A percentile compares a stretch with the other conserved stretches of the same genome.
These are phyloP conservation scores for Schizopygopsis pylzovi DNA, from an alignment of 2,797 vertebrate species.

Conservation along the genomic window DNA sequence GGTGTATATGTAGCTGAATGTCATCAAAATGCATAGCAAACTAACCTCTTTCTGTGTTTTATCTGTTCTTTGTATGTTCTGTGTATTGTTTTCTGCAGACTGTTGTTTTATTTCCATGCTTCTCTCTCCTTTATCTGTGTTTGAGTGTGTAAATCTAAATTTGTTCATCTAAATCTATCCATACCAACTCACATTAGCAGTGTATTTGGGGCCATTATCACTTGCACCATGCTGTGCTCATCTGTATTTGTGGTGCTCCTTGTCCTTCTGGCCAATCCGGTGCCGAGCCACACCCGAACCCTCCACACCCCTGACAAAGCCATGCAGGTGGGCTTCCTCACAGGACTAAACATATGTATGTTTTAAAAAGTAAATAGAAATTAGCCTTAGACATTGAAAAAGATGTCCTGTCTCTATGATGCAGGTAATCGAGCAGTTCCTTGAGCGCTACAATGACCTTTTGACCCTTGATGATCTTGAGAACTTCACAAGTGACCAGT, in stretches of 20 bases:
- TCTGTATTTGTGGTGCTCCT: constrained; percentile 75
- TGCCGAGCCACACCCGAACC: constrained; percentile 74
- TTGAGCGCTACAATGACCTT: constrained; percentile 82
- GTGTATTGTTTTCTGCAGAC: constrained; percentile 4
- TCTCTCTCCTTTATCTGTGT: not conserved
- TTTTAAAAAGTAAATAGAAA: not conserved
- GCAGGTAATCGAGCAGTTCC: constrained; percentile 81
- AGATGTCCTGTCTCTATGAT: constrained; percentile 19
- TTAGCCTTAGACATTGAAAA: not conserved
- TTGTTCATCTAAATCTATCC: constrained; percentile 13
- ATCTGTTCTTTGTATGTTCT: constrained; percentile 25
- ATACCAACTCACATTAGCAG: constrained; percentile 21
- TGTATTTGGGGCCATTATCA: constrained; percentile 45
- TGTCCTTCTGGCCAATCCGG: constrained; percentile 75
- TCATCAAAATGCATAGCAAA: not conserved
- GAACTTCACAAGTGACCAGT: constrained; percentile 75
- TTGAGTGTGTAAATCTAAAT: not conserved
- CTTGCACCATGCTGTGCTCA: constrained; percentile 75
- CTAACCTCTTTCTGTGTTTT: constrained; percentile 35
- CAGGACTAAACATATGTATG: not conserved
- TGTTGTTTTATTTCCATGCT: not conserved
- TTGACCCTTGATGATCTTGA: constrained; percentile 82
- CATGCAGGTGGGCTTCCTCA: constrained; percentile 72
- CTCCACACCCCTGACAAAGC: constrained; percentile 77
- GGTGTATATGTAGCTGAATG: not conserved